These are phyloP conservation scores for Drosophila sulfurigaster DNA, from an alignment of 1,140 invertebrate genomes.

Conservation along the genomic window DNA sequence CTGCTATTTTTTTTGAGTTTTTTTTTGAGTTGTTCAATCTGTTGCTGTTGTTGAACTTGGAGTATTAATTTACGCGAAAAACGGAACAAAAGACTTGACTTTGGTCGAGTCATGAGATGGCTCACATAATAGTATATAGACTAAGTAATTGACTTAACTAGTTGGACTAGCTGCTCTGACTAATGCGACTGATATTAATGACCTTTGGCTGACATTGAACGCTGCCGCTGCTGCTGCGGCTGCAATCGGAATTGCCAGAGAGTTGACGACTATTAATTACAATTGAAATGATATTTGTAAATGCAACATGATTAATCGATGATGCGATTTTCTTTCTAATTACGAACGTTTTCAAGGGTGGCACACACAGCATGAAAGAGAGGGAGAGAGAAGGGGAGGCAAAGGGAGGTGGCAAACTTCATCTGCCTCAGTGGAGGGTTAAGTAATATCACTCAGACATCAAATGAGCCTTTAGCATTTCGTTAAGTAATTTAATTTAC, in stretches of 20 bases:
- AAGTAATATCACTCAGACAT: conserved; percentile 19
- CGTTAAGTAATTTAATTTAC: conserved; percentile 49
- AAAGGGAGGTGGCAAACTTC: neutral
- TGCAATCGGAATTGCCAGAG: conserved; percentile 47
- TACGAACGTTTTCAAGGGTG: conserved; percentile 37
- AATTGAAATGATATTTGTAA: conserved; percentile 70
- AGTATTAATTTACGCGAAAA: conserved; percentile 59
- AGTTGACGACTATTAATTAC: conserved; percentile 69
- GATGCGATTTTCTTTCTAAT: conserved; percentile 72
- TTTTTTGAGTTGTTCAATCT: neutral
- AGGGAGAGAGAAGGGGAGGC: neutral
- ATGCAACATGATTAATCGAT: conserved; percentile 66
- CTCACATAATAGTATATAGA: conserved; percentile 4
- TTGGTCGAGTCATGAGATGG: conserved; percentile 19
- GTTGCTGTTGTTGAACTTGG: conserved; percentile 12
- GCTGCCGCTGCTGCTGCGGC: conserved; percentile 7
- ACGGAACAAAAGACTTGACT: conserved; percentile 63
- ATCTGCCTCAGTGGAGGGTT: conserved; percentile 1
- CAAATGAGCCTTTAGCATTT: conserved; percentile 38
- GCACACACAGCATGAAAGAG: neutral
- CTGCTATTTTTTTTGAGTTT: neutral
- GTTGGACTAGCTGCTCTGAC: neutral
- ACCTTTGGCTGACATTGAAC: conserved; percentile 72
- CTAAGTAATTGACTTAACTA: too few relatives aligned
- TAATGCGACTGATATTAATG: conserved; percentile 51